These are phyloP conservation scores for Lepidurus apus DNA, from an alignment of 1,140 invertebrate species.

Conservation along the genomic window DNA sequence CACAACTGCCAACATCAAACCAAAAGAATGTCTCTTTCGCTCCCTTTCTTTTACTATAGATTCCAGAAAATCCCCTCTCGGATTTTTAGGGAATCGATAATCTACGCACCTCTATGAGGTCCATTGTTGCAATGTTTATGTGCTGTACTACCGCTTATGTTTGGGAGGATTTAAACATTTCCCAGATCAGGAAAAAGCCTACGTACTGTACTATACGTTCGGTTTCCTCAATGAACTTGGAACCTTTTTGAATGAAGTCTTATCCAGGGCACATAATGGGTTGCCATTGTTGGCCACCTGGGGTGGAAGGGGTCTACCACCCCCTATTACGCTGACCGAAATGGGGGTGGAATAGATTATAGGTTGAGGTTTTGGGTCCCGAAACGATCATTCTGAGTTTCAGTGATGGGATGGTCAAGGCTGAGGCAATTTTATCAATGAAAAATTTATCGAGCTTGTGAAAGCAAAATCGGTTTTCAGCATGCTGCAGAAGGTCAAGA, in stretches of 20 bases:
- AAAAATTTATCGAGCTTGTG: background rate
- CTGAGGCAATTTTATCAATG: background rate
- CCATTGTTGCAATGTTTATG: background rate
- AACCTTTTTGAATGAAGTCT: conserved; percentile 4
- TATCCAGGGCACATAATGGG: background rate
- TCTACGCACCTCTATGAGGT: conserved; percentile 2
- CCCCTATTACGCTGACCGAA: background rate
- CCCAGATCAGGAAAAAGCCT: background rate
- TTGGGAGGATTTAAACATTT: background rate
- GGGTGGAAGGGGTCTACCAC: conserved; percentile 20
- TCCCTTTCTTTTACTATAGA: background rate
- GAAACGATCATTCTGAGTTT: background rate
- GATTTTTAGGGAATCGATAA: conserved; percentile 4
- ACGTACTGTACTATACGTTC: background rate
- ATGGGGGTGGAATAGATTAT: conserved; percentile 7
- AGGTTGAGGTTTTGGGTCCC: background rate
- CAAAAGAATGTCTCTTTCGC: conserved; percentile 3
- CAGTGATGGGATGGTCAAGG: background rate
- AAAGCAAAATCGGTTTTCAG: background rate
- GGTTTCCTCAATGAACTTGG: background rate
- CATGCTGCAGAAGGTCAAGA: background rate
- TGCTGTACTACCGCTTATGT: background rate
- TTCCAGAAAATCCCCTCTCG: background rate
- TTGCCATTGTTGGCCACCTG: conserved; percentile 5
- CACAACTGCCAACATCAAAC: background rate